Evolutionary conservation across 2,888 invertebrate species (phyloP), one percentile per base, ranked within the genome.

Genomic region (Diaprepes abbreviatus): DNA sequence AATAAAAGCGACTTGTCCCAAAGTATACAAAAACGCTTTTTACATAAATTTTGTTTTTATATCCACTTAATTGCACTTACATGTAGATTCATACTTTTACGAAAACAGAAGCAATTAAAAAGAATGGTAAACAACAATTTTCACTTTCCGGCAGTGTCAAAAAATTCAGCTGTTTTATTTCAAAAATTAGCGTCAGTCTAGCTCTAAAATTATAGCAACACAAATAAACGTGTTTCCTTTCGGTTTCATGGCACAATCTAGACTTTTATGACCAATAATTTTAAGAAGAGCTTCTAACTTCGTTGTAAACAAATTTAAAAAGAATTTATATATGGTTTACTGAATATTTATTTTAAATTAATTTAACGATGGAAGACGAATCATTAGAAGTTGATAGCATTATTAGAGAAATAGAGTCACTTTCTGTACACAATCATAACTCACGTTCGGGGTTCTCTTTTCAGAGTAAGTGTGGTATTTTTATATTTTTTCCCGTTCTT

Each of bases 381-480:
- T 38, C 57, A 9, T 21, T 57, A 50, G 58, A 62, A 62, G 40
- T 70, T 9, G 59, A 70, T 19, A 58, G 69, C 12, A 59, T 74
- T 0, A 24, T 71, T 19, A 66, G 66, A 52, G 67, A 71, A 65
- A 38, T 74, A 6, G 67, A 71, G 14, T 31, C 50, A 10, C 24
- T 62, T 31, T 66, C 66, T n/a, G 9, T 21, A 35, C 1, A 16
- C 40, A 63, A 50, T 52, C 69, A 69, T 48, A 69, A 70, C 36
- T 74, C 75, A 17, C 66, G 75, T 24, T 64, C 57, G 1, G 77
- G 77, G 54, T 72, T 75, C 7, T 52, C 74, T 16, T 70, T 74
- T 54, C 74, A 78, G 64, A 75, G 79, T 79, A 76, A 73, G 35
- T 66, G n/a, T n/a, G n/a, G n/a, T n/a, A n/a, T n/a, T n/a, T n/a